Percentiles rank a stretch among this genome's conserved stretches.
phyloP scores from a whole-genome alignment of 2,113 vertebrate genomes.

The Polypterus bichir region DNA sequence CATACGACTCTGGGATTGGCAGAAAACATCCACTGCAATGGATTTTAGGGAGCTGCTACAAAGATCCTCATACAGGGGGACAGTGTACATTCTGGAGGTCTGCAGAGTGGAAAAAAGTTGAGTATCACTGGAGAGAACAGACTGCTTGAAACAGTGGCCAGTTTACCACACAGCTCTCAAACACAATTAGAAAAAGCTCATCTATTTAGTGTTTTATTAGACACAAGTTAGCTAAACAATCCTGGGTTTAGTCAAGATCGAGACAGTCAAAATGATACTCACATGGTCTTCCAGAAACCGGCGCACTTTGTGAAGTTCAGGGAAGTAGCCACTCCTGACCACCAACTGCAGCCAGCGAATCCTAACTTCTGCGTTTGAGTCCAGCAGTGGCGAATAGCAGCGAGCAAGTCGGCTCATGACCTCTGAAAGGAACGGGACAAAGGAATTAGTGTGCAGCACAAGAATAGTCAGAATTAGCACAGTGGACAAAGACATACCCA shows the following conservation, averaged over 20 bases:
- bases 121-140: too few species aligned
- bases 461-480: too few species aligned
- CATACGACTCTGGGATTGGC: slow-evolving; percentile 79
- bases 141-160: too few species aligned
- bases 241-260: too few species aligned
- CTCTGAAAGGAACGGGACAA: slow-evolving; percentile 36
- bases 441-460: too few species aligned
- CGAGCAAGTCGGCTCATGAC: slow-evolving; percentile 70
- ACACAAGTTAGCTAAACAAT: too few species aligned
- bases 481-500: too few species aligned
- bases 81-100: slow-evolving; percentile 96
- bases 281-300: slow-evolving; percentile 90
- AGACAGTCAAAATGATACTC: slow-evolving; percentile 19
- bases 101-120: slow-evolving; percentile 25
- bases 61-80: slow-evolving; percentile 91
- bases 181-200: too few species aligned
- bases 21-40: slow-evolving; percentile 84
- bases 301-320: slow-evolving; percentile 75
- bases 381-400: slow-evolving; percentile 74
- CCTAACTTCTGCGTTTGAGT: slow-evolving; percentile 83
- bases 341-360: slow-evolving; percentile 92
- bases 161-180: too few species aligned
- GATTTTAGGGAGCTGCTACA: slow-evolving; percentile 80
- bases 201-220: too few species aligned
- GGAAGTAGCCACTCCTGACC: slow-evolving; percentile 78